Evolutionary conservation across 2,888 invertebrate species (phyloP).

Genomic region (Eupithecia centaureata): DNA sequence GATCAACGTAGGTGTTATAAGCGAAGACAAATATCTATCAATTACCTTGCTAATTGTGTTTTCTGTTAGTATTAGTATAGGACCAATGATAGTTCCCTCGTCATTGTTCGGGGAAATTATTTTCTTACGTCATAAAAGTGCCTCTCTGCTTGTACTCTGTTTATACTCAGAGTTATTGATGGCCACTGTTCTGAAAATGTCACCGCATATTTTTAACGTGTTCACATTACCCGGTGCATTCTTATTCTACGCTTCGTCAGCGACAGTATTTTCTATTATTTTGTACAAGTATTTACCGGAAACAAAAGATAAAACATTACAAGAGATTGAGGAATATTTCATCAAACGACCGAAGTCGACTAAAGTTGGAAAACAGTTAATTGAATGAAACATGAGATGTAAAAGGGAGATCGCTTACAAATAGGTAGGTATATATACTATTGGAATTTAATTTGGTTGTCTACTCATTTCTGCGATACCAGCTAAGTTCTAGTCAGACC

Average conservation of each 20-base stretch:
- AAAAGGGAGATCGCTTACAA: conserved; percentile 23
- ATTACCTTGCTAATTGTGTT: conserved; percentile 56
- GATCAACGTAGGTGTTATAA: conserved; percentile 47
- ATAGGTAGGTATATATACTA: conserved; percentile 10
- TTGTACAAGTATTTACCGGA: conserved; percentile 58
- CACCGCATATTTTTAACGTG: conserved; percentile 56
- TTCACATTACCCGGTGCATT: conserved; percentile 61
- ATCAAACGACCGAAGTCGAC: conserved; percentile 43
- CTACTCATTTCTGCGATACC: background rate
- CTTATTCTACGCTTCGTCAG: conserved; percentile 54
- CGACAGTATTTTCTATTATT: conserved; percentile 53
- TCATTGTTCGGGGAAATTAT: conserved; percentile 64
- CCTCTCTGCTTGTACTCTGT: conserved; percentile 53
- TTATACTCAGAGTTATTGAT: conserved; percentile 54
- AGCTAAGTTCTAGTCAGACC: background rate
- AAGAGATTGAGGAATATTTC: conserved; percentile 60
- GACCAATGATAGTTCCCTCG: conserved; percentile 64
- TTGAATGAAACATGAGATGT: conserved; percentile 38
- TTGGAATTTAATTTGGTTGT: conserved; percentile 22
- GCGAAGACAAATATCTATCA: conserved; percentile 57
- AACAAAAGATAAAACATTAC: conserved; percentile 60
- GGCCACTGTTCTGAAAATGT: conserved; percentile 58
- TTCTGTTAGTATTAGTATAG: conserved; percentile 63
- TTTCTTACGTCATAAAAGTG: conserved; percentile 58
- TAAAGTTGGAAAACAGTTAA: conserved; percentile 46